These are phyloP conservation scores for Diorhabda carinulata DNA, from an alignment of 1,140 invertebrate species.

Conservation along the genomic window DNA sequence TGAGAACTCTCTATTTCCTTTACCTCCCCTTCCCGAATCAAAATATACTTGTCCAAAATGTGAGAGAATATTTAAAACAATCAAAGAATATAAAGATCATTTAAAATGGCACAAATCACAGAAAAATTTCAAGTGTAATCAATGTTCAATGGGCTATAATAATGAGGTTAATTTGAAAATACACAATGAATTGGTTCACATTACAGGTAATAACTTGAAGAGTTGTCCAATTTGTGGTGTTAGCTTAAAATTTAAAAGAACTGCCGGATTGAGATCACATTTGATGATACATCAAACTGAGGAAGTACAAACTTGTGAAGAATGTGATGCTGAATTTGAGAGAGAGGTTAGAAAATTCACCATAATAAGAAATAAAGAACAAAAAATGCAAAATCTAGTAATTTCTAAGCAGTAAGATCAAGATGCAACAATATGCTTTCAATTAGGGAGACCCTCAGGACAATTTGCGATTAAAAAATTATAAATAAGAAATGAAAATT, in stretches of 20 bases:
- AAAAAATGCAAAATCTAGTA: too few species aligned
- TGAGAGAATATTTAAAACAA: constrained; percentile 26
- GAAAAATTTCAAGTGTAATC: constrained; percentile 59
- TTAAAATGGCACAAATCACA: constrained; percentile 54
- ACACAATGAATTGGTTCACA: constrained; percentile 55
- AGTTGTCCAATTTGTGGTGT: constrained; percentile 64
- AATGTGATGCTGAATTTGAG: constrained; percentile 67
- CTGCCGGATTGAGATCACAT: constrained; percentile 70
- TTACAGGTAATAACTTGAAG: constrained; percentile 52
- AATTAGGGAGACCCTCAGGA: too few species aligned
- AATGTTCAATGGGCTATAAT: constrained; percentile 62
- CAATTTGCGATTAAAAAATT: too few species aligned
- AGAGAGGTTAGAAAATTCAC: constrained; percentile 53
- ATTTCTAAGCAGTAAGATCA: too few species aligned
- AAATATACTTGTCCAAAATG: constrained; percentile 29
- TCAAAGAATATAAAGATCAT: constrained; percentile 28
- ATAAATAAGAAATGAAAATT: too few species aligned
- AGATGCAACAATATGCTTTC: too few species aligned
- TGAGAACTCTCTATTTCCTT: not conserved
- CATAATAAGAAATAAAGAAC: too few species aligned
- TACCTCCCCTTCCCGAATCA: not conserved
- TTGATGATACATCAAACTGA: constrained; percentile 65
- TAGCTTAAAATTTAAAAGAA: constrained; percentile 55
- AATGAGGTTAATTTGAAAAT: constrained; percentile 55
- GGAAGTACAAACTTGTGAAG: constrained; percentile 63